phyloP scores from a whole-genome alignment of 1,140 invertebrate genomes.

The Galendromus occidentalis region DNA sequence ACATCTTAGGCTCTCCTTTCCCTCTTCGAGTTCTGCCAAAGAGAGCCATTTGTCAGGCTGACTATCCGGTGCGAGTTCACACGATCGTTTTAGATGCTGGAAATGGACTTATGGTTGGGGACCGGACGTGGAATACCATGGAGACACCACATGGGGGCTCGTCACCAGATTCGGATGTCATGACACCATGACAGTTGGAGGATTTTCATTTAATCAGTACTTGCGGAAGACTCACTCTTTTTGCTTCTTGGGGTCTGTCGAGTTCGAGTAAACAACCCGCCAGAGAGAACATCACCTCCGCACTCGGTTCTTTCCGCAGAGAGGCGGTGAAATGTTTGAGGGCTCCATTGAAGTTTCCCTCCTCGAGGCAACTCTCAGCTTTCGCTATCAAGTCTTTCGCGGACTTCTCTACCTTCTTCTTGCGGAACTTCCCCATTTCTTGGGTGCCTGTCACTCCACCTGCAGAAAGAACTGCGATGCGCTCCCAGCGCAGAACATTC shows the following conservation, averaged over 20 bases:
- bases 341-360: neutral
- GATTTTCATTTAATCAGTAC: no score
- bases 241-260: neutral
- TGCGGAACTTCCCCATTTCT: neutral
- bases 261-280: neutral
- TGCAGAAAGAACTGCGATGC: no score
- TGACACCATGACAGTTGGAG: no score
- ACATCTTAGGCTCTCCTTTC: neutral
- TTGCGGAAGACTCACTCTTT: neutral
- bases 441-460: no score
- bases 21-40: neutral
- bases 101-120: no score
- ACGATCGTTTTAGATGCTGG: neutral
- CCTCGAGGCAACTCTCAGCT: neutral
- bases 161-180: no score
- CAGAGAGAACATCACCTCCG: neutral
- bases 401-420: neutral
- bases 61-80: neutral
- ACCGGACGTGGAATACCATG: no score
- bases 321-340: neutral
- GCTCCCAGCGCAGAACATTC: no score
- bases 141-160: no score
- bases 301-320: neutral
- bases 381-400: neutral
- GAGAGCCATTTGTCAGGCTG: neutral